A percentile compares a stretch with the other conserved stretches of the same genome.
phyloP scores from a whole-genome alignment of 23 tunicate species.

The Styela clava region DNA sequence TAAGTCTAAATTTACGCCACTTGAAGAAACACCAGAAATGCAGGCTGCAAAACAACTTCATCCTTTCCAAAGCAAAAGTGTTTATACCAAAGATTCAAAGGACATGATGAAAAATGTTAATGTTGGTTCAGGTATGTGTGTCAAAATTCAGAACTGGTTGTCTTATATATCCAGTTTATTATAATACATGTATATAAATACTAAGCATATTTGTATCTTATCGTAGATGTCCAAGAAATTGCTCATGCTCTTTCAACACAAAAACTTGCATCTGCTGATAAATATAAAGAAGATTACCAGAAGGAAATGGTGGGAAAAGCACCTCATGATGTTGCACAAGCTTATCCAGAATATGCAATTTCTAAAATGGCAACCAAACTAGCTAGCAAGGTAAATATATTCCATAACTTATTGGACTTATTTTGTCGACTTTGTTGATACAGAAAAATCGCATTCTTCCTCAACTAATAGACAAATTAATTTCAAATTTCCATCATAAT shows the following conservation, averaged over 20 bases:
- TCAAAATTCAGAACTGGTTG: too few relatives aligned
- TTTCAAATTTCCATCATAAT: too few relatives aligned
- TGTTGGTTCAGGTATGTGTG: slow-evolving; percentile 20
- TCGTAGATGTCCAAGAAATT: slow-evolving; percentile 71
- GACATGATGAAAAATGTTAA: slow-evolving; percentile 16
- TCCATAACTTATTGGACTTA: background rate
- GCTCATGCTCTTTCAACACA: slow-evolving; percentile 66
- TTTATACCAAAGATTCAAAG: slow-evolving; percentile 18
- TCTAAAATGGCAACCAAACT: slow-evolving; percentile 51
- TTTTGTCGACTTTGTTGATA: background rate
- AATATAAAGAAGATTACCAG: slow-evolving; percentile 57
- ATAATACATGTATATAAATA: too few relatives aligned
- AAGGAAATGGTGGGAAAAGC: slow-evolving; percentile 65
- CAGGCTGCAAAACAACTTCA: slow-evolving; percentile 8
- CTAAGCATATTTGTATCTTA: too few relatives aligned
- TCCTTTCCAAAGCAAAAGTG: slow-evolving; percentile 18
- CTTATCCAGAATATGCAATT: slow-evolving; percentile 75
- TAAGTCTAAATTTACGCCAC: slow-evolving; percentile 29
- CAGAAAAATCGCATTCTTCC: background rate
- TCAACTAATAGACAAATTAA: too few relatives aligned
- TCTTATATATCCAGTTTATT: too few relatives aligned
- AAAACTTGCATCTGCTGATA: slow-evolving; percentile 41
- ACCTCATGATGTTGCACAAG: slow-evolving; percentile 57
- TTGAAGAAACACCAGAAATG: slow-evolving; percentile 38
- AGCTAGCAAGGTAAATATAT: slow-evolving; percentile 54